Evolutionary conservation across 2,888 invertebrate species (phyloP).

Genomic region (Saturnia pavonia): DNA sequence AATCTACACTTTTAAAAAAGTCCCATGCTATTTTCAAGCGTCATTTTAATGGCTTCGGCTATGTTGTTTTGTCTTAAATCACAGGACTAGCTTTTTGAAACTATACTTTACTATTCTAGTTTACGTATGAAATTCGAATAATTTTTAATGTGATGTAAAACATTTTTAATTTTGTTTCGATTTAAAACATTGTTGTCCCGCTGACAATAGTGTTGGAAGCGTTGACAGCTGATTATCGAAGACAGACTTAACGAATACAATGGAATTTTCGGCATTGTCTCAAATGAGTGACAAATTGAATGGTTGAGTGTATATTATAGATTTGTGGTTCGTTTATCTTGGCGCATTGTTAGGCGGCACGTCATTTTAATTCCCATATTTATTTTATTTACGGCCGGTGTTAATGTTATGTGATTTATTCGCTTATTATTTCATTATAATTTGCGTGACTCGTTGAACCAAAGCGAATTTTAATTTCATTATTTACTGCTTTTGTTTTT

Average conservation of each 20-base stretch:
- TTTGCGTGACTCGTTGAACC: conserved; percentile 55
- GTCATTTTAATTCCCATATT: conserved; percentile 42
- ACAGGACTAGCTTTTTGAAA: conserved; percentile 21
- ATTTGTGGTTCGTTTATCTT: conserved; percentile 43
- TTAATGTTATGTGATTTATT: conserved; percentile 62
- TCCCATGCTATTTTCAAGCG: conserved; percentile 55
- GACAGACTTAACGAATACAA: conserved; percentile 55
- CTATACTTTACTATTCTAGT: conserved; percentile 24
- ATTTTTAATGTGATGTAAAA: conserved; percentile 23
- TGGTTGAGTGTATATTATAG: conserved; percentile 37
- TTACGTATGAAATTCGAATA: conserved; percentile 39
- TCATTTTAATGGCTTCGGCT: conserved; percentile 49
- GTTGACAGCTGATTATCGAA: conserved; percentile 70
- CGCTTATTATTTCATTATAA: conserved; percentile 61
- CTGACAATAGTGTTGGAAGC: conserved; percentile 64
- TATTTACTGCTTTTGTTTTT: conserved; percentile 71
- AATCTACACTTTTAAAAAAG: conserved; percentile 60
- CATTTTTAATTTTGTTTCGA: conserved; percentile 32
- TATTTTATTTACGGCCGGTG: conserved; percentile 55
- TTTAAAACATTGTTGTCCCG: conserved; percentile 57
- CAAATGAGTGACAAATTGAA: conserved; percentile 71
- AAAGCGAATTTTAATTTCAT: conserved; percentile 61
- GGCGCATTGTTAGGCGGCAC: conserved; percentile 48
- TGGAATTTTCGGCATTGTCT: conserved; percentile 57
- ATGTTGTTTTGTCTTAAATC: conserved; percentile 48